Conservation (phyloP, 1,140 invertebrate genomes). For the Batillaria attramentaria region DNA sequence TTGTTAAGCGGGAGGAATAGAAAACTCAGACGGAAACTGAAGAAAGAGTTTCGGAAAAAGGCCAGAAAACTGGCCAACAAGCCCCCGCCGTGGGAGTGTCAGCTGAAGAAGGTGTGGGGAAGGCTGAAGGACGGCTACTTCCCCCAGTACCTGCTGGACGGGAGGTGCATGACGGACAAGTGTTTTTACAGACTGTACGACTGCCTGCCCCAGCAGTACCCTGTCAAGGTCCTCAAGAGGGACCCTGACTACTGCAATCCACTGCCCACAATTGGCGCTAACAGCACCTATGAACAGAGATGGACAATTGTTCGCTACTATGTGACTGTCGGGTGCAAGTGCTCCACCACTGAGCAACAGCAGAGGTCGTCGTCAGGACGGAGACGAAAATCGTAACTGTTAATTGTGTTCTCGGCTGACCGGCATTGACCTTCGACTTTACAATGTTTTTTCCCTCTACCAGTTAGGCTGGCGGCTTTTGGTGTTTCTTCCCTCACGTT, state of each 20-base stretch:
- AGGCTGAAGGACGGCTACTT: constrained; percentile 50
- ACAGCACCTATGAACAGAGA: constrained; percentile 57
- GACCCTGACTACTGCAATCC: constrained; percentile 61
- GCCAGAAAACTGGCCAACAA: constrained; percentile 40
- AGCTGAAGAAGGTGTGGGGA: constrained; percentile 46
- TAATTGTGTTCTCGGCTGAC: no score
- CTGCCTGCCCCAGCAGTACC: constrained; percentile 56
- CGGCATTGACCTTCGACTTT: no score
- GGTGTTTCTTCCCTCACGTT: no score
- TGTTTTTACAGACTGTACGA: constrained; percentile 60
- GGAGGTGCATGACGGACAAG: constrained; percentile 52
- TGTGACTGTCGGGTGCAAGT: constrained; percentile 58
- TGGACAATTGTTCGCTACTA: constrained; percentile 52
- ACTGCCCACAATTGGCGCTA: constrained; percentile 46
- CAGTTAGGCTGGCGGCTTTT: no score
- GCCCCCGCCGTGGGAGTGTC: constrained; percentile 56
- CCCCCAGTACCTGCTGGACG: constrained; percentile 50
- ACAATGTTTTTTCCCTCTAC: no score
- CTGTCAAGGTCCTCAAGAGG: constrained; percentile 52
- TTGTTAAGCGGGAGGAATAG: constrained; percentile 43
- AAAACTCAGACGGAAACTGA: constrained; percentile 44
- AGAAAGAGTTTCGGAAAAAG: constrained; percentile 46
- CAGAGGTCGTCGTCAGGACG: not conserved
- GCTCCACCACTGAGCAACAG: constrained; percentile 31
- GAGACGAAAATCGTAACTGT: constrained; percentile 11